Base-by-base conservation (phyloP, 2,797 vertebrate species). In the Acanthurus leucopareius region DNA sequence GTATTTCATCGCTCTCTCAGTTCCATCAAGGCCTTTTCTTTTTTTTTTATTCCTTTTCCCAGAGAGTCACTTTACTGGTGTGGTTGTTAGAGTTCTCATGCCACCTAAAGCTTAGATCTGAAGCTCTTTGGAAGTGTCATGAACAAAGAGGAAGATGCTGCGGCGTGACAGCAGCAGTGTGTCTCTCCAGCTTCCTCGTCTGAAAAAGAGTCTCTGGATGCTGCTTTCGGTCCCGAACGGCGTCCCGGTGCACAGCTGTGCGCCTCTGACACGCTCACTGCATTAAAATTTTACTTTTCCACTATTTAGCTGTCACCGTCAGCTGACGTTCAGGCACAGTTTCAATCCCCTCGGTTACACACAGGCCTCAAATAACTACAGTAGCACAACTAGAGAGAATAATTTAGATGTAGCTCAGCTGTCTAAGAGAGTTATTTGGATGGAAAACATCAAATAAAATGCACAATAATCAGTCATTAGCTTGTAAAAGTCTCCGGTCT, bases 261-360 rank as follows among this genome's bases (percentile, higher is more conserved):
- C 17, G 1, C 78, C 67, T 5, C 54, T 40, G 64, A 73, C 86
- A 76, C 6, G 64, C 73, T 76, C 3, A 3, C 58, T 9, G 78
- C 87, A 84, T 88, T 75, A 72, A 86, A 47, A 69, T 86, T 77
- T 81, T 2, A 88, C 84, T 69, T 38, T 62, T 59, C 56, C 69
- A 70, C 53, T 74, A 66, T 84, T 87, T 82, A 75, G 70, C 86
- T 81, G 89, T 88, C 87, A 80, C 71, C 73, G 80, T 79, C 75
- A 75, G 76, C 74, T 62, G 88, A 80, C 82, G 75, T 64, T 19
- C 54, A 78, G 74, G 77, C 78, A 42, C 6, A 17, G 60, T 72
- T 57, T 69, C 58, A 57, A 58, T 13, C 42, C 68, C 66, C 83
- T 74, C 22, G 57, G 78, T 79, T 72, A 40, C 76, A 35, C 11